Base-by-base conservation (phyloP, 2,888 invertebrate genomes). In the Dermolepida albohirtum region DNA sequence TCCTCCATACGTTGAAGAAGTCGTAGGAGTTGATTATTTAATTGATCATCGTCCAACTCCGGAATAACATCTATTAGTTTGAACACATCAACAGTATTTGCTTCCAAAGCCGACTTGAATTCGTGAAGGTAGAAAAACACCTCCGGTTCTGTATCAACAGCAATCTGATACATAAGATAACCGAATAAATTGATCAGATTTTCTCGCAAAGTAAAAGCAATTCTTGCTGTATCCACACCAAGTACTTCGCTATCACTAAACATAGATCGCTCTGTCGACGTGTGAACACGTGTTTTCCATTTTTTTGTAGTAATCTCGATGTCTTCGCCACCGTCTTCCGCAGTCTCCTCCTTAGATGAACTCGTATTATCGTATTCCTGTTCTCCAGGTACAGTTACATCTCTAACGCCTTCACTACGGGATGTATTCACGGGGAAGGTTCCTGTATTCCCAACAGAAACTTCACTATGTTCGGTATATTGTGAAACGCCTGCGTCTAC, bases 91-190 rank as follows among this genome's bases (percentile, higher is more conserved):
- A 59, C 17, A 5, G 11, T 6, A 14, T 43, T 44, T 22, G 17
- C 11, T 10, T 59, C 43, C 43, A 59, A 10, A 22, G 22, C 41
- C 5, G 22, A 40, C 27, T 41, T 41, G 22, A 59, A 22, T n/a
- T 43, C 22, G 27, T 43, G 16, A 17, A 59, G 22, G 27, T 59
- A 41, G n/a, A 22, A n/a, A 22, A n/a, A 59, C 41, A 59, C 16
- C 8, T 59, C 59, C 1, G 17, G 8, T 1, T 22, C 43, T 1
- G 41, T 59, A 17, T 59, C 44, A 11, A 59, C 44, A 5, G 12
- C 22, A 12, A 41, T 39, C 12, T 59, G 59, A 22, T 59, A 43
- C 59, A 59, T 59, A 16, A 43, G 27, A 22, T 44, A 59, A n/a
- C 59, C 44, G 12, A 59, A 22, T 7, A 44, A 10, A 10, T 44